These are phyloP conservation scores for Willisornis vidua DNA, from an alignment of 2,113 vertebrate species.

Conservation along the genomic window DNA sequence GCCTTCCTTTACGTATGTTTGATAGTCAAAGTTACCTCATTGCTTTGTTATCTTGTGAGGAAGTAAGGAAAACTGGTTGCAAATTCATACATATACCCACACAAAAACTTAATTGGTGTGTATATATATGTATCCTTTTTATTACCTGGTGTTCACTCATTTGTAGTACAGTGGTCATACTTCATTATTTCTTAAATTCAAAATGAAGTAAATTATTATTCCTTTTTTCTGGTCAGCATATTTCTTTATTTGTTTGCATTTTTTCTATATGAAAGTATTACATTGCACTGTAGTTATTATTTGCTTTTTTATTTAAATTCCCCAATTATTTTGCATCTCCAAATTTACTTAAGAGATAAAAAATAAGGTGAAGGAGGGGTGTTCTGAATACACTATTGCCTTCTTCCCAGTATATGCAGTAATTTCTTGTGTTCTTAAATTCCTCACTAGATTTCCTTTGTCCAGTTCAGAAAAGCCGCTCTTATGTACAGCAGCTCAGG, in stretches of 20 bases:
- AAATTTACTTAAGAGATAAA: not conserved
- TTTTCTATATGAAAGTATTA: not conserved
- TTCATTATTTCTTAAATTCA: not conserved
- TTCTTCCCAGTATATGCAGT: not conserved
- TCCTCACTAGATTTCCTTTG: not conserved
- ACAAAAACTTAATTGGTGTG: not conserved
- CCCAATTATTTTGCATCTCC: not conserved
- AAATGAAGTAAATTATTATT: not conserved
- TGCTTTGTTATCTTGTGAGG: not conserved
- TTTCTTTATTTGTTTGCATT: not conserved
- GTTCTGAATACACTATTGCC: not conserved
- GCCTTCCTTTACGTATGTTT: not conserved
- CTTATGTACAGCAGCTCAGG: not conserved
- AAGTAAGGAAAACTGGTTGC: not conserved
- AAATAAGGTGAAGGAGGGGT: accelerated
- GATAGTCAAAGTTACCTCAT: not conserved
- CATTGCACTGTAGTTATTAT: not conserved
- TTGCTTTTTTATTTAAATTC: not conserved
- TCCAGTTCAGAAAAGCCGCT: not conserved
- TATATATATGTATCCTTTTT: not conserved
- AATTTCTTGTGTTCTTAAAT: not conserved
- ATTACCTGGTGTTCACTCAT: not conserved
- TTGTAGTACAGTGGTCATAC: not conserved
- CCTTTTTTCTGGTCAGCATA: not conserved
- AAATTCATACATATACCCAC: not conserved